Base-by-base conservation (phyloP, 2,797 vertebrate genomes). In the Neosalanx taihuensis region DNA sequence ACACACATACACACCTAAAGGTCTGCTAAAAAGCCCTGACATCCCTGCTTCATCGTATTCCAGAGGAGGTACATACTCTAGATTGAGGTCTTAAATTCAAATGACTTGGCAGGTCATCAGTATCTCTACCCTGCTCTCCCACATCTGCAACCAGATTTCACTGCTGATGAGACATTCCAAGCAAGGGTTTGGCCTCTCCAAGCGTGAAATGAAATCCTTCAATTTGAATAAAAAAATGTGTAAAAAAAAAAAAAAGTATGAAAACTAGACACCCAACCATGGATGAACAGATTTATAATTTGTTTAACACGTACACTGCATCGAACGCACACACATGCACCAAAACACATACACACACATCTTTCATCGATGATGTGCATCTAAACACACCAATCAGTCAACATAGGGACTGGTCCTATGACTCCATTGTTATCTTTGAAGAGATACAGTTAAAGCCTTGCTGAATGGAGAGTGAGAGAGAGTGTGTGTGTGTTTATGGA, bases 41-140 rank as follows among this genome's bases (percentile, higher is more conserved):
- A 88, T 73, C 71, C 85, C 71, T 82, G 76, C 84, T 86, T 90
- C 78, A 91, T 89, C 80, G 74, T 77, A 71, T 78, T 87, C 87
- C 85, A 88, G 81, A 72, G 64, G 73, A 81, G 74, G 82, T 80
- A 88, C 86, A 82, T 68, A 76, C 72, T 78, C 49, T 63, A 74
- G 78, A 75, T 84, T 79, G 68, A n/a, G 70, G n/a, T 73, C 73
- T 80, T 78, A 84, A 86, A 80, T 87, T 80, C 83, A 82, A 78
- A 86, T 72, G 72, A 75, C 72, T 73, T 81, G 82, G 81, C 80
- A 81, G 78, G 74, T 75, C 58, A 78, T 86, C 80, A 77, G 76
- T 60, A 33, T 66, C 74, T 66, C 73, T 70, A 75, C 72, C 69
- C 46, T 62, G 61, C 41, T 67, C 75, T 72, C 57, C 57, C 12